Evolutionary conservation across 2,888 invertebrate genomes (phyloP), one percentile per base, ranked within the genome.

Genomic region (Acanthosepion esculentum): DNA sequence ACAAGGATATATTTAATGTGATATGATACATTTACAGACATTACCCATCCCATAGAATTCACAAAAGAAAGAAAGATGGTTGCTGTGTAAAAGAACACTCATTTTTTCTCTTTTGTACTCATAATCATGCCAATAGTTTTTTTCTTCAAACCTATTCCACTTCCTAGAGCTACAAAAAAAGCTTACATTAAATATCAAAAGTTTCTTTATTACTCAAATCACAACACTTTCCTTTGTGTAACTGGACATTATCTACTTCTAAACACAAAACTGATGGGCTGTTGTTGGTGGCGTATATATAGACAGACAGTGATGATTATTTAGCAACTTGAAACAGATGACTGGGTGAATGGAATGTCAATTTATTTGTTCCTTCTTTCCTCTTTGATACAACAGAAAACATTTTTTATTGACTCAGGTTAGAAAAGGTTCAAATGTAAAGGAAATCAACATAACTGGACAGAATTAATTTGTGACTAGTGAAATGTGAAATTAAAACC

Each of bases 181-280:
- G n/a, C 15, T 15, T 18, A 78, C 78, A 78, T 78, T 78, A 78
- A 78, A 78, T 78, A 78, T 78, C 78, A 78, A 78, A 78, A 78
- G 78, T 78, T n/a, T 78, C 78, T 78, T 78, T 78, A 78, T 78
- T 78, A 33, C 78, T 78, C 78, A n/a, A 78, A 78, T 78, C 78
- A 78, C 78, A 78, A n/a, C n/a, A 78, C 78, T 78, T 78, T 78
- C 78, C n/a, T 78, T 78, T 78, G 78, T 78, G 78, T n/a, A 78
- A 78, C 78, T 78, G 78, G 78, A 78, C 78, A 78, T 78, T 78
- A 78, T 78, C 78, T 78, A n/a, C 78, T 78, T 78, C 78, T 33
- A 33, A 78, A 78, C n/a, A n/a, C 78, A n/a, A 78, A 4, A 12
- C 78, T 78, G 78, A 78, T n/a, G 78, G 78, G 12, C n/a, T 78